These are phyloP conservation scores for Drosophila melanica DNA, from an alignment of 1,140 invertebrate genomes.

Conservation along the genomic window DNA sequence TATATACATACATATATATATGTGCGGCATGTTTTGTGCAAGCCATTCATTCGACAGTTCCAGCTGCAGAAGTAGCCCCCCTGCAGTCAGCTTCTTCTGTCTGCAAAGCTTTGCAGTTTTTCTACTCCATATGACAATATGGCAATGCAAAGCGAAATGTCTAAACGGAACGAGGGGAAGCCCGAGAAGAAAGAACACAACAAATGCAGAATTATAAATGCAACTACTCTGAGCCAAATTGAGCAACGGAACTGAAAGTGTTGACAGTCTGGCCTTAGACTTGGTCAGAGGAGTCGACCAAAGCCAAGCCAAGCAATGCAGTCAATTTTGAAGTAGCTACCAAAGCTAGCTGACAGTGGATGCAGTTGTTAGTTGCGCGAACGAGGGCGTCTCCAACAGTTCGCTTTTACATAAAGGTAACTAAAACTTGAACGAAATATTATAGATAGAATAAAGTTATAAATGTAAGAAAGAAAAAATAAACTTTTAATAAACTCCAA, in stretches of 20 bases:
- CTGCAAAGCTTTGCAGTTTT: conserved; percentile 50
- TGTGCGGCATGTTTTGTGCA: conserved; percentile 39
- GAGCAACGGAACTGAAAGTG: conserved; percentile 24
- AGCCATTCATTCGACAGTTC: conserved; percentile 20
- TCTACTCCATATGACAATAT: conserved; percentile 55
- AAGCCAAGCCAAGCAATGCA: conserved; percentile 7
- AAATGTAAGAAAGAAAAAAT: too few relatives aligned
- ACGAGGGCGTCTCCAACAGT: neutral
- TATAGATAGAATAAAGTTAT: too few relatives aligned
- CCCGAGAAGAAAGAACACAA: conserved; percentile 10
- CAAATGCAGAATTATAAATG: conserved; percentile 30
- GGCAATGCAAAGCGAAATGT: conserved; percentile 27
- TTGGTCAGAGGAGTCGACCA: neutral
- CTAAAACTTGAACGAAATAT: neutral
- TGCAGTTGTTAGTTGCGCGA: neutral
- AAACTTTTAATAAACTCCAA: too few relatives aligned
- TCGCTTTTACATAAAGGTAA: neutral
- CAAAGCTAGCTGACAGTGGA: conserved; percentile 8
- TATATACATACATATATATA: too few relatives aligned
- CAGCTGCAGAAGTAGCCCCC: neutral
- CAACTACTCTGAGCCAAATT: conserved; percentile 38
- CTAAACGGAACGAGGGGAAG: conserved; percentile 15
- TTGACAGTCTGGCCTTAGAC: conserved; percentile 4
- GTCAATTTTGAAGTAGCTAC: conserved; percentile 31
- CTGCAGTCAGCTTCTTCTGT: conserved; percentile 1